These are phyloP conservation scores for Felis chaus DNA, from an alignment of 2,113 vertebrate genomes.

Conservation along the genomic window DNA sequence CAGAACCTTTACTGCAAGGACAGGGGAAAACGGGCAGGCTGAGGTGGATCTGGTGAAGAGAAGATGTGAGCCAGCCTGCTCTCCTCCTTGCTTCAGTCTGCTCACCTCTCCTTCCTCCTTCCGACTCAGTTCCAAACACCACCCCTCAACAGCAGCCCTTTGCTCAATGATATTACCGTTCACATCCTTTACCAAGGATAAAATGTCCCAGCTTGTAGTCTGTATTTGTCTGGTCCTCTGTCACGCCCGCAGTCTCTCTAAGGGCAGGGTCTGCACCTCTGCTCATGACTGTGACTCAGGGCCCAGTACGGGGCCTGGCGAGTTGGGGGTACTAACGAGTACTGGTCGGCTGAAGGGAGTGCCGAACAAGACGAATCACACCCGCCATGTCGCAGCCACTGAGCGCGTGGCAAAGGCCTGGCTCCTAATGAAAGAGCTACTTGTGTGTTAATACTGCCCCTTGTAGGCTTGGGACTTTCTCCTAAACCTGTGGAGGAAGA, in stretches of 20 bases:
- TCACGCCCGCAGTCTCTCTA: neutral
- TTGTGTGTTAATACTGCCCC: neutral
- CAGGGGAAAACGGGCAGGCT: neutral
- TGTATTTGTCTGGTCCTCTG: neutral
- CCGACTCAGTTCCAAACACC: neutral
- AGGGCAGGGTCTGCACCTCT: neutral
- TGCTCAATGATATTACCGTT: neutral
- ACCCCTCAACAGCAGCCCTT: neutral
- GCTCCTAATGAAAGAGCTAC: neutral
- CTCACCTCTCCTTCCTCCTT: neutral
- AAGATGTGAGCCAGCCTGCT: neutral
- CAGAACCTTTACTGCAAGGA: neutral
- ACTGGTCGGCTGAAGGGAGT: neutral
- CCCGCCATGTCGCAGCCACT: neutral
- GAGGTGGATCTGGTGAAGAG: neutral
- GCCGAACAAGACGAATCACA: neutral
- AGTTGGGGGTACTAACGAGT: too few species aligned
- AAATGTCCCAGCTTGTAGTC: neutral
- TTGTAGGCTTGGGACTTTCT: neutral
- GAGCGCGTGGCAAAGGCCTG: neutral
- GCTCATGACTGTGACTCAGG: neutral
- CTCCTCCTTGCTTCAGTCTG: neutral
- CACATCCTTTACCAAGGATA: neutral
- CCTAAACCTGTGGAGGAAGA: neutral
- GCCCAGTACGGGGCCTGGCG: accelerated